These are phyloP conservation scores for Sarcophaga caerulescens DNA, from an alignment of 2,888 invertebrate genomes.

Conservation along the genomic window DNA sequence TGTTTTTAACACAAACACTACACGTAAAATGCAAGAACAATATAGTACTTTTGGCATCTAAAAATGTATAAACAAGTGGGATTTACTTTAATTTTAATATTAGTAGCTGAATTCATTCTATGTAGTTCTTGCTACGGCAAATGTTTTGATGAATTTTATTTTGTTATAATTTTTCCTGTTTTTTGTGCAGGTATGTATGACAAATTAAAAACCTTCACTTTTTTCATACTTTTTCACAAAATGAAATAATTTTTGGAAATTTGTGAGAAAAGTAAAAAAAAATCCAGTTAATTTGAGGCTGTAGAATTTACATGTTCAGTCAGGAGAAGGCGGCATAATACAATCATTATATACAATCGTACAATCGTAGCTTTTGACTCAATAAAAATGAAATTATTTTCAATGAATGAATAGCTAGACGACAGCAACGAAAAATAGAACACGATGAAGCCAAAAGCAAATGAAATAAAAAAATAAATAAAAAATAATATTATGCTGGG, in stretches of 20 bases:
- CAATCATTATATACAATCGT: conserved; percentile 10
- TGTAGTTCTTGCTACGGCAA: too few relatives aligned
- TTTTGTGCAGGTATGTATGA: neutral
- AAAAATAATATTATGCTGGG: conserved; percentile 26
- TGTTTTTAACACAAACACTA: neutral
- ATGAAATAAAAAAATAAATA: neutral
- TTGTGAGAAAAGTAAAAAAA: conserved; percentile 60
- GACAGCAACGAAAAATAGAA: neutral
- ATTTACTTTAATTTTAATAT: too few relatives aligned
- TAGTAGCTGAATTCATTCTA: too few relatives aligned
- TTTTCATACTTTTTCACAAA: conserved; percentile 69
- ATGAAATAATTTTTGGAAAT: conserved; percentile 62
- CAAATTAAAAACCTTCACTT: conserved; percentile 3
- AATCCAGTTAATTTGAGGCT: conserved; percentile 78
- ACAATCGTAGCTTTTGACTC: conserved; percentile 58
- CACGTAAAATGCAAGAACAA: too few relatives aligned
- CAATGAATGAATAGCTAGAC: conserved; percentile 27
- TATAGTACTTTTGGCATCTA: too few relatives aligned
- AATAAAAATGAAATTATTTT: conserved; percentile 62
- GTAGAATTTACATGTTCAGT: conserved; percentile 74
- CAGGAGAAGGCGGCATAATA: conserved; percentile 68
- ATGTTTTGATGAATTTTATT: too few relatives aligned
- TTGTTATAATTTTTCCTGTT: too few relatives aligned
- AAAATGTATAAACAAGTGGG: too few relatives aligned
- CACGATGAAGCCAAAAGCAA: neutral